Conservation (phyloP, 2,113 vertebrate species). For the Heterotilapia buettikoferi region DNA sequence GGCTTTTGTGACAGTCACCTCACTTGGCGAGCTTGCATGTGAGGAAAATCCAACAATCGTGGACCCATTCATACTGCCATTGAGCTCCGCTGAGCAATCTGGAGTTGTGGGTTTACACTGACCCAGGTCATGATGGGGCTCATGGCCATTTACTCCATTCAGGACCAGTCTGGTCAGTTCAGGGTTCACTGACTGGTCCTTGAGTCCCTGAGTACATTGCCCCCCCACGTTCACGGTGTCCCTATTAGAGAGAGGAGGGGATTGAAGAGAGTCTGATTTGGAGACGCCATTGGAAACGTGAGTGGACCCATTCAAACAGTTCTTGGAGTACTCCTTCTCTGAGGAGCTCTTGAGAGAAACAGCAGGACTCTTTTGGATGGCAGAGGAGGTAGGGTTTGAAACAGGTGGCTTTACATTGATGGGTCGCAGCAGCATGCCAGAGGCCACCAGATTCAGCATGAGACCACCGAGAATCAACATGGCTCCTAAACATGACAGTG, state of each 20-base stretch:
- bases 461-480: slow-evolving; percentile 86
- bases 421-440: slow-evolving; percentile 86
- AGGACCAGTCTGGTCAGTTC: slow-evolving; percentile 34
- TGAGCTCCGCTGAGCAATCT: slow-evolving; percentile 43
- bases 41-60: slow-evolving; percentile 29
- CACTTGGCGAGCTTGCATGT: slow-evolving; percentile 5
- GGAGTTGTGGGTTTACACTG: slow-evolving; percentile 34
- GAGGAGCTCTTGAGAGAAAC: slow-evolving; percentile 45
- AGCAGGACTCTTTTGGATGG: slow-evolving; percentile 47
- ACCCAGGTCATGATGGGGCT: slow-evolving; percentile 15
- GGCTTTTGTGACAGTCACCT: slow-evolving; percentile 7
- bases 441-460: slow-evolving; percentile 85
- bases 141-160: slow-evolving; percentile 20
- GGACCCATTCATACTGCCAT: slow-evolving; percentile 54
- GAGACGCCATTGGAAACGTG: slow-evolving; percentile 63
- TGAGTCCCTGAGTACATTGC: slow-evolving; percentile 6
- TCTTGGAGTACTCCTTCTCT: slow-evolving; percentile 64
- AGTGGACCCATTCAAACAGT: slow-evolving; percentile 51
- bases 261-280: slow-evolving; percentile 49
- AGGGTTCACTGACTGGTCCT: slow-evolving; percentile 30
- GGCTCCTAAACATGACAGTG: slow-evolving; percentile 70
- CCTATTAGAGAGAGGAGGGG: slow-evolving; percentile 16
- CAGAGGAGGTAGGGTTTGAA: slow-evolving; percentile 35
- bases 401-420: slow-evolving; percentile 24
- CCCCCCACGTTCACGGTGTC: slow-evolving; percentile 26